These are phyloP conservation scores for Podargus strigoides DNA, from an alignment of 2,797 vertebrate genomes.

Conservation along the genomic window DNA sequence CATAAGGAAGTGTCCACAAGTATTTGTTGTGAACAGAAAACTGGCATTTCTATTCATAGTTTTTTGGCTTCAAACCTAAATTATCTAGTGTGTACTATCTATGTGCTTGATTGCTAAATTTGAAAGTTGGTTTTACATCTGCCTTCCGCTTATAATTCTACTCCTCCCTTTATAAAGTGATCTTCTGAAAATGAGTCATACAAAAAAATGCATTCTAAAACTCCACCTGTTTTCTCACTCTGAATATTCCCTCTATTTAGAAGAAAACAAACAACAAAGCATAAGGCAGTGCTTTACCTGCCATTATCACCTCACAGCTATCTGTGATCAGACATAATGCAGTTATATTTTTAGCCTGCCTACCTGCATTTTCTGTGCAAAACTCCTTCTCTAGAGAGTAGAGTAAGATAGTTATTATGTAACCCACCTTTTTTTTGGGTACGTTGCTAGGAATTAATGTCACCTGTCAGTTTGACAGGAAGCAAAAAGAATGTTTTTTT, in stretches of 20 bases:
- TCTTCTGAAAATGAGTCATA: background rate
- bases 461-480: background rate
- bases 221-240: background rate
- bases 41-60: background rate
- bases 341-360: background rate
- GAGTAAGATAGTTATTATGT: background rate
- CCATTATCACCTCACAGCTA: background rate
- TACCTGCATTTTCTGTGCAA: background rate
- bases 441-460: background rate
- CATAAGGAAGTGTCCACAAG: background rate
- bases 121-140: background rate
- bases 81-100: background rate
- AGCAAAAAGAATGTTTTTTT: background rate
- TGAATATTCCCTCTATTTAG: background rate
- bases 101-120: background rate
- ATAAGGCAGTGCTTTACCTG: background rate
- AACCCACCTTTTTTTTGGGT: background rate
- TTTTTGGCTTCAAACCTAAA: background rate
- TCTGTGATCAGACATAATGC: background rate
- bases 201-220: background rate
- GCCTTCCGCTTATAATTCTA: background rate
- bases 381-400: background rate
- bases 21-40: background rate
- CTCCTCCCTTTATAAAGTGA: background rate
- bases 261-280: background rate